These are phyloP conservation scores for Wasmannia auropunctata DNA, from an alignment of 1,140 invertebrate species.

Conservation along the genomic window DNA sequence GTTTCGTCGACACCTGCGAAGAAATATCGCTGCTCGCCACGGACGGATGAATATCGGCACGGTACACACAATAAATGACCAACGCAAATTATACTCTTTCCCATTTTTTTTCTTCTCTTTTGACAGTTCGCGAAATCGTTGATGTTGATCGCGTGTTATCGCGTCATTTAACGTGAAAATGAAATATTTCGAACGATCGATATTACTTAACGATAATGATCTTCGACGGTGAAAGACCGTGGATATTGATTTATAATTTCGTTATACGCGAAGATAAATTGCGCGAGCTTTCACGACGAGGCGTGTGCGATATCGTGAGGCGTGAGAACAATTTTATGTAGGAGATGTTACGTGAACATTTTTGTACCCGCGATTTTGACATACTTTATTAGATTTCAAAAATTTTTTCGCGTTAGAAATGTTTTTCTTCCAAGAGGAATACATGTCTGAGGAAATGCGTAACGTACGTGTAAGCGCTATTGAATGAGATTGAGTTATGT, in stretches of 20 bases:
- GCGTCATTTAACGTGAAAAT: constrained; percentile 2
- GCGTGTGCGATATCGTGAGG: background rate
- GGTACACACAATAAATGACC: background rate
- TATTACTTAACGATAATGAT: constrained; percentile 29
- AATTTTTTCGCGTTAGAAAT: background rate
- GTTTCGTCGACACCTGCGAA: background rate
- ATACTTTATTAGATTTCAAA: background rate
- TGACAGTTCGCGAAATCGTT: background rate
- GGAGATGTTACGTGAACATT: background rate
- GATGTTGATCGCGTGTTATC: no score
- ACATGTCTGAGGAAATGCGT: background rate
- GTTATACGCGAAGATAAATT: background rate
- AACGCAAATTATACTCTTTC: background rate
- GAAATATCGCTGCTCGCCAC: background rate
- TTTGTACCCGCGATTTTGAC: background rate
- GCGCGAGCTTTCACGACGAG: background rate
- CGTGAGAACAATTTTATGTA: background rate
- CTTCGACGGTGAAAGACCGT: background rate
- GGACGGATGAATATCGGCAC: background rate
- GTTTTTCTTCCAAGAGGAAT: background rate
- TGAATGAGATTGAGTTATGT: background rate
- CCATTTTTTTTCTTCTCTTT: background rate
- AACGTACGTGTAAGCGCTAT: background rate
- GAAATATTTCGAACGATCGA: background rate
- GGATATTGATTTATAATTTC: constrained; percentile 9